Conservation (phyloP, 1,140 invertebrate species). For the Megalopta genalis region DNA sequence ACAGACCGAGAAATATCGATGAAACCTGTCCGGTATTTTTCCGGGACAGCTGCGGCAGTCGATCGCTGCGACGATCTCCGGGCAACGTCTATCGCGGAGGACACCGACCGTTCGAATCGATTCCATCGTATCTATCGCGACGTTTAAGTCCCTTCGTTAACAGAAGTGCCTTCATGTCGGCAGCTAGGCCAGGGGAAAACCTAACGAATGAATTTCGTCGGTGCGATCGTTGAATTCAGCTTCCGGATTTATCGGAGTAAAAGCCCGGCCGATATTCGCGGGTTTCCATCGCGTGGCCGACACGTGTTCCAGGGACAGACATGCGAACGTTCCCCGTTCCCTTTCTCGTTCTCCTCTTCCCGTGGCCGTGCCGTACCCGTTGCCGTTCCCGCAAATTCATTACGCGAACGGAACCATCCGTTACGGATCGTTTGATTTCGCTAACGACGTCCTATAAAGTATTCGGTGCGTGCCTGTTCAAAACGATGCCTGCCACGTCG, state of each 20-base stretch:
- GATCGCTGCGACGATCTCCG: not conserved
- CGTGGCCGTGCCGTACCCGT: too few species aligned
- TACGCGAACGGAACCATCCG: slow-evolving; percentile 55
- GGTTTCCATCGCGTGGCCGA: slow-evolving; percentile 33
- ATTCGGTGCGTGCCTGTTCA: slow-evolving; percentile 39
- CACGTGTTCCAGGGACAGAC: slow-evolving; percentile 49
- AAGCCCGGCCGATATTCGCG: slow-evolving; percentile 55
- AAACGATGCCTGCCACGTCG: slow-evolving; percentile 29
- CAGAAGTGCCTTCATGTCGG: slow-evolving; percentile 13
- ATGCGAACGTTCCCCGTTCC: slow-evolving; percentile 23
- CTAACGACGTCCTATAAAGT: slow-evolving; percentile 62
- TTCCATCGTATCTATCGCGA: slow-evolving; percentile 15
- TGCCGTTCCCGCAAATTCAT: slow-evolving; percentile 57
- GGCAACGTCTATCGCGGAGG: not conserved
- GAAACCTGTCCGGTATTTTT: not conserved
- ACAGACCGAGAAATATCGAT: not conserved
- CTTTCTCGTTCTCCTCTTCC: too few species aligned
- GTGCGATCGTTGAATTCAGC: slow-evolving; percentile 22
- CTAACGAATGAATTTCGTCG: slow-evolving; percentile 30
- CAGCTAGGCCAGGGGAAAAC: not conserved
- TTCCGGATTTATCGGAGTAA: slow-evolving; percentile 38
- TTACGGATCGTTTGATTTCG: slow-evolving; percentile 63
- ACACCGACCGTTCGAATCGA: slow-evolving; percentile 5
- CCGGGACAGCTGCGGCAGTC: not conserved
- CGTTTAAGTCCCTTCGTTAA: slow-evolving; percentile 37